Conservation (phyloP, 35 echinoderm and acorn worm species). For the Anneissia japonica region DNA sequence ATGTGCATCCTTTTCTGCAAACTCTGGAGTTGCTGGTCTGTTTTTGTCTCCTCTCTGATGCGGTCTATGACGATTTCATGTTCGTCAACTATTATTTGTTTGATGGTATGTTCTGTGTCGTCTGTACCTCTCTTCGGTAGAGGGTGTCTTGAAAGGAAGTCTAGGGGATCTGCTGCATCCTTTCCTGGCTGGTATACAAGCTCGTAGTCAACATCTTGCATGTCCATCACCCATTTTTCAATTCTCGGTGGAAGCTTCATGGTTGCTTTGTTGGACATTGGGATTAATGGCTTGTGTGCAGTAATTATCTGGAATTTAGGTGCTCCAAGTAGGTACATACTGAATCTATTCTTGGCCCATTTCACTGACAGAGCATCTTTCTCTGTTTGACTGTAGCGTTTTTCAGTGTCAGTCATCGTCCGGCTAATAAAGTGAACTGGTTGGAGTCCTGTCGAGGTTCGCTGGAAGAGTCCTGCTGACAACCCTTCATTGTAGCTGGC, state of each 20-base stretch:
- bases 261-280: slow-evolving; percentile 45
- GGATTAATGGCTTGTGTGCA: slow-evolving; percentile 48
- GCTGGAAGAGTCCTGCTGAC: slow-evolving; percentile 63
- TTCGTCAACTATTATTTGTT: slow-evolving; percentile 28
- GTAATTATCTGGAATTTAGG: slow-evolving; percentile 36
- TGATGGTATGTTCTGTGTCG: slow-evolving; percentile 44
- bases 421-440: slow-evolving; percentile 51
- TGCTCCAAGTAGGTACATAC: slow-evolving; percentile 43
- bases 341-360: slow-evolving; percentile 44
- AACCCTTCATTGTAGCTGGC: slow-evolving; percentile 60
- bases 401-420: slow-evolving; percentile 34
- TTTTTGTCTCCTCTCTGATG: slow-evolving; percentile 32
- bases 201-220: slow-evolving; percentile 65
- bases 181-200: slow-evolving; percentile 62
- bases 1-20: slow-evolving; percentile 13
- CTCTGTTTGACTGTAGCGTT: slow-evolving; percentile 58
- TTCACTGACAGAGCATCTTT: slow-evolving; percentile 49
- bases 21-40: slow-evolving; percentile 32
- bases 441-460: slow-evolving; percentile 38
- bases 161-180: slow-evolving; percentile 46
- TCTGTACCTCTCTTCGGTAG: slow-evolving; percentile 27
- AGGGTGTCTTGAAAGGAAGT: slow-evolving; percentile 61
- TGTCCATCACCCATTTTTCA: slow-evolving; percentile 56
- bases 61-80: slow-evolving; percentile 29
- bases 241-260: slow-evolving; percentile 42